Conservation (phyloP, 2,888 invertebrate genomes). For the Drosophila diplacantha region DNA sequence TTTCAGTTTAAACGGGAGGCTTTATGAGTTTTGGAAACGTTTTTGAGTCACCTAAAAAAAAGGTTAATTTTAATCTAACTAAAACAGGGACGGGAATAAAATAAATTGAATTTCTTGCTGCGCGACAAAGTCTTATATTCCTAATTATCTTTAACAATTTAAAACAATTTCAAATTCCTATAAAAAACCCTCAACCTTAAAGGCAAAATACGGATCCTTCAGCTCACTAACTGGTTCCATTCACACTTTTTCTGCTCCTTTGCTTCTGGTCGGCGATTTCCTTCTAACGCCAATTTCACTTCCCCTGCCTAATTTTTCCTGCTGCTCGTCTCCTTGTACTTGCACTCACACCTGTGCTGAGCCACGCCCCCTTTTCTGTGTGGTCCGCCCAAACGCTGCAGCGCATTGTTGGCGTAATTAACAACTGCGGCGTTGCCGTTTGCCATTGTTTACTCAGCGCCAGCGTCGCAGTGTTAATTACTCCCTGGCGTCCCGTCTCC, state of each 20-base stretch:
- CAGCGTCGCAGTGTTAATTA: constrained; percentile 68
- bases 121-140: neutral
- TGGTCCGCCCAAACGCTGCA: constrained; percentile 4
- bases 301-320: constrained; percentile 25
- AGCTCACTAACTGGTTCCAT: constrained; percentile 5
- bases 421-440: constrained; percentile 56
- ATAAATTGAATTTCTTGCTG: neutral
- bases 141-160: no score
- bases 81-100: neutral
- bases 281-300: constrained; percentile 31
- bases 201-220: neutral
- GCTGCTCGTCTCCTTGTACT: constrained; percentile 1
- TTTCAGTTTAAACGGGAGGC: constrained; percentile 81
- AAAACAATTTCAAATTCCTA: neutral
- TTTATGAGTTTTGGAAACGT: constrained; percentile 74
- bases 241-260: constrained; percentile 3
- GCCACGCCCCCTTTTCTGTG: constrained; percentile 42
- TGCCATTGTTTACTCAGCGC: constrained; percentile 57
- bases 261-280: constrained; percentile 16
- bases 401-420: constrained; percentile 53
- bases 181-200: neutral
- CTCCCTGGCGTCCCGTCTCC: constrained; percentile 50
- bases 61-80: no score
- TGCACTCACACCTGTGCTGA: constrained; percentile 9
- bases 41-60: constrained; percentile 26